Conservation (phyloP, 2,797 vertebrate species). For the Saxicola maurus region DNA sequence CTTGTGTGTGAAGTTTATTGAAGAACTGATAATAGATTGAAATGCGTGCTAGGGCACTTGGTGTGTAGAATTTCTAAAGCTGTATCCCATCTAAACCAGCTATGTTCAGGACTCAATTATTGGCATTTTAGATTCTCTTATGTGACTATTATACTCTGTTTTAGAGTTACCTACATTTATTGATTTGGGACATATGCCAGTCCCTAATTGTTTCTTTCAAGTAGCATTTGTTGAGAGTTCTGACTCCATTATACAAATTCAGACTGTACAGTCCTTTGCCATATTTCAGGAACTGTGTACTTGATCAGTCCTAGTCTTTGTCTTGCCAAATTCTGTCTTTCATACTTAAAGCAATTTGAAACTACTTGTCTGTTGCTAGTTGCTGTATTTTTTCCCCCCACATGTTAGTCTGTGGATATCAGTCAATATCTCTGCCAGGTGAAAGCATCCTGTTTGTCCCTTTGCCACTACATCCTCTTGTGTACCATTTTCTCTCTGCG, state of each 20-base stretch:
- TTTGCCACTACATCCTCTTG: conserved; percentile 18
- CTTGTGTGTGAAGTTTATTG: not conserved
- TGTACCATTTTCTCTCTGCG: not conserved
- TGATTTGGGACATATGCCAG: conserved; percentile 58
- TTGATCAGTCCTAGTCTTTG: not conserved
- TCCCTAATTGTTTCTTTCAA: conserved; percentile 54
- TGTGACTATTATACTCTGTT: not conserved
- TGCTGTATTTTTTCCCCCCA: not conserved
- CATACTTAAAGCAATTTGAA: not conserved
- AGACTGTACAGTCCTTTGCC: not conserved
- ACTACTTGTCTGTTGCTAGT: not conserved
- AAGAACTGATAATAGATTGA: not conserved
- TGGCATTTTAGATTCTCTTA: conserved; percentile 38
- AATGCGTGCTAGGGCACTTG: not conserved
- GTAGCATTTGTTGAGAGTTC: conserved; percentile 28
- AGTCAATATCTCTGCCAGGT: not conserved
- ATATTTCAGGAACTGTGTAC: not conserved
- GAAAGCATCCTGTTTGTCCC: not conserved
- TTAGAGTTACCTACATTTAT: conserved; percentile 35
- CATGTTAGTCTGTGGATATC: not conserved
- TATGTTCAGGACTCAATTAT: not conserved
- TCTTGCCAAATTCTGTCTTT: not conserved
- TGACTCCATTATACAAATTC: conserved; percentile 31
- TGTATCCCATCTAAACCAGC: not conserved
- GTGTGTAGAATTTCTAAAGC: not conserved